Evolutionary conservation across 2,888 invertebrate genomes (phyloP), one percentile per base, ranked within the genome.

Genomic region (Rhorus exstirpatorius): DNA sequence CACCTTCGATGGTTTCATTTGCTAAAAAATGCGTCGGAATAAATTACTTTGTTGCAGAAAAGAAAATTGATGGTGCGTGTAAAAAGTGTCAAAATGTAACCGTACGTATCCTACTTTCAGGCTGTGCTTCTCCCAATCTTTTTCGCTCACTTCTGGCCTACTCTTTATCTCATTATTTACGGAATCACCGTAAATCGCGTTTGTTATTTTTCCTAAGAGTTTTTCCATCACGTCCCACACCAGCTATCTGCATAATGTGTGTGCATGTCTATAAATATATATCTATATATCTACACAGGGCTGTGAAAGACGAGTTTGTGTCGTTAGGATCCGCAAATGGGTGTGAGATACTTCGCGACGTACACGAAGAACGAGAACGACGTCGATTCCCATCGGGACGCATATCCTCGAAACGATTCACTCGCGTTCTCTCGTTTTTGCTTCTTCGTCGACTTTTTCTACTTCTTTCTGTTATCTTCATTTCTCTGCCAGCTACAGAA

Each of bases 401-500:
- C 53, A 41, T 19, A 53, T 70, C 78, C 63, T 49, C 51, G 61
- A 72, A 75, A 79, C 79, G 79, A 53, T 77, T 79, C 65, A 65
- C 70, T 79, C 71, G 46, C 60, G 26, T 60, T 74, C 46, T 44
- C 24, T 44, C 41, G 46, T 70, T 21, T 14, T 68, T 35, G 19
- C 21, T 26, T 21, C 49, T 46, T 61, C 68, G 46, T 74, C 14
- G 17, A 38, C 12, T 41, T 51, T 35, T 65, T 44, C 46, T 7
- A 72, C 72, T 55, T 46, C 46, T 55, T 41, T 51, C 19, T 14
- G 65, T 67, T 75, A 49, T 79, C 61, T 65, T 65, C 60, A 76
- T 76, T 63, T 70, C 63, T 81, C 85, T 84, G 84, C 83, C 85
- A 85, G 81, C 46, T 71, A 0, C 60, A 31, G 1, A 26, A 26